Conservation (phyloP, 2,888 invertebrate species). For the Chloroclysta siterata region DNA sequence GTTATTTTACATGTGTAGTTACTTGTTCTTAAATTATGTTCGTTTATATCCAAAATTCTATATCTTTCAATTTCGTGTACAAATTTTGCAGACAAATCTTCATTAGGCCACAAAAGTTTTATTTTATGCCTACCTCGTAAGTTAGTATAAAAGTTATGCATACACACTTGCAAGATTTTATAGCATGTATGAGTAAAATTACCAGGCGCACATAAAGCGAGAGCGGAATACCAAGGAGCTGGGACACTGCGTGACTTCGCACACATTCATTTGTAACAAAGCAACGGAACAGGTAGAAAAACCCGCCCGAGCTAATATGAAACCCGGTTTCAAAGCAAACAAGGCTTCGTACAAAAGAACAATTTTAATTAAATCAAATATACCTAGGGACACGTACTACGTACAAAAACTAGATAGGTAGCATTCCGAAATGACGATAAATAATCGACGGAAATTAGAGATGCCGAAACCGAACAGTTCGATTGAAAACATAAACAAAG, state of each 20-base stretch:
- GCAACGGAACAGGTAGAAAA: constrained; percentile 72
- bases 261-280: constrained; percentile 69
- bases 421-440: constrained; percentile 50
- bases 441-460: constrained; percentile 50
- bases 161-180: constrained; percentile 39
- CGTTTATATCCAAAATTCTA: too few relatives aligned
- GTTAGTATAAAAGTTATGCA: constrained; percentile 40
- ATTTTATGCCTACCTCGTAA: constrained; percentile 36
- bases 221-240: constrained; percentile 63
- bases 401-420: constrained; percentile 56
- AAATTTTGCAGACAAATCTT: constrained; percentile 15
- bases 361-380: constrained; percentile 71
- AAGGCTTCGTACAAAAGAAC: constrained; percentile 57
- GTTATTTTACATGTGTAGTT: too few relatives aligned
- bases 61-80: not conserved
- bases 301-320: constrained; percentile 65
- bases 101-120: constrained; percentile 25
- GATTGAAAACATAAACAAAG: constrained; percentile 57
- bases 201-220: constrained; percentile 58
- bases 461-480: constrained; percentile 53
- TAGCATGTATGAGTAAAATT: constrained; percentile 48
- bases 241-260: constrained; percentile 71
- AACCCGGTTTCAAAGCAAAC: constrained; percentile 63
- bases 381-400: constrained; percentile 47
- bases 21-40: too few relatives aligned